Evolutionary conservation across 2,113 vertebrate species (phyloP).

Genomic region (Laterallus jamaicensis): DNA sequence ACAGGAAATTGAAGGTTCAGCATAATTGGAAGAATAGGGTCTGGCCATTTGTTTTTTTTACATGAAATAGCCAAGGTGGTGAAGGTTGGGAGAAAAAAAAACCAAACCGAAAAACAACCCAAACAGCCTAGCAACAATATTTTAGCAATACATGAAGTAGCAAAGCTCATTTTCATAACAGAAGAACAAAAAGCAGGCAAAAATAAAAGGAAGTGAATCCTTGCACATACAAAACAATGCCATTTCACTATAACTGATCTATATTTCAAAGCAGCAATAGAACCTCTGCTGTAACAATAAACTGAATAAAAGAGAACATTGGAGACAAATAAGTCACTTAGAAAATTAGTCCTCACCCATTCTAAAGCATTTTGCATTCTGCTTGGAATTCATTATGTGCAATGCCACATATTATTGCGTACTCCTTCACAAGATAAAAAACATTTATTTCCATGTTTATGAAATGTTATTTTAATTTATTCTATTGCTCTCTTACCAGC

Average conservation of each 20-base stretch:
- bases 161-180: background rate
- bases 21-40: background rate
- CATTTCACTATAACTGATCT: background rate
- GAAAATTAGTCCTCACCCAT: conserved; percentile 32
- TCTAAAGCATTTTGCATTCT: background rate
- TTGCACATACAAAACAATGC: background rate
- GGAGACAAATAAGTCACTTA: conserved; percentile 16
- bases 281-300: background rate
- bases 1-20: background rate
- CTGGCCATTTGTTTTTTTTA: background rate
- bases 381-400: conserved; percentile 5
- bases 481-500: background rate
- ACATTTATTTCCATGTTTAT: background rate
- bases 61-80: background rate
- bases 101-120: too few species aligned
- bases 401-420: background rate
- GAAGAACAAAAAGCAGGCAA: background rate
- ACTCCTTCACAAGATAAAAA: background rate
- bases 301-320: background rate
- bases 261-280: background rate
- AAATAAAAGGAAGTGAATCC: background rate
- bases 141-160: background rate
- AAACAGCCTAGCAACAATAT: background rate
- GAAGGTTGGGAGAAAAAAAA: background rate
- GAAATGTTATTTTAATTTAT: conserved; percentile 34